These are phyloP conservation scores for Ptychoptera albimana DNA, from an alignment of 2,888 invertebrate genomes.

Conservation along the genomic window DNA sequence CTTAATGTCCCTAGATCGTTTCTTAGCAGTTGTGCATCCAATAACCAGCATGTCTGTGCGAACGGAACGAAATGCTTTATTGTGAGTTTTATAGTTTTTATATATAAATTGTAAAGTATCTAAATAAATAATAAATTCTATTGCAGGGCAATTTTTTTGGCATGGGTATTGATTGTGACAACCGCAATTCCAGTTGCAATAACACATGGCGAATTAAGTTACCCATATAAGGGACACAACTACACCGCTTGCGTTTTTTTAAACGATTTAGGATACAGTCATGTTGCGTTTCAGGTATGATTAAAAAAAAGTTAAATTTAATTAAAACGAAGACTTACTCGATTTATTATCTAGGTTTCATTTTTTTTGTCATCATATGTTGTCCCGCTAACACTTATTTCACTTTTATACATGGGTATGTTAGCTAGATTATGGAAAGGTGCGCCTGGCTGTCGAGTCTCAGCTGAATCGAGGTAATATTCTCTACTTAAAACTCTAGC, in stretches of 20 bases:
- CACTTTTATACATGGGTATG: constrained; percentile 79
- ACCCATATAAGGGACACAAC: constrained; percentile 43
- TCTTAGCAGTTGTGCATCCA: constrained; percentile 86
- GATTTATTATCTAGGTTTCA: constrained; percentile 41
- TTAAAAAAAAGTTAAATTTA: neutral
- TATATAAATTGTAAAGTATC: neutral
- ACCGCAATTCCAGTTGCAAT: constrained; percentile 63
- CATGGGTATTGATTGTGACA: constrained; percentile 67
- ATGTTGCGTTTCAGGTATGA: constrained; percentile 28
- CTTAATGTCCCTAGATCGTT: constrained; percentile 83
- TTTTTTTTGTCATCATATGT: constrained; percentile 82
- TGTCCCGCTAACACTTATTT: constrained; percentile 72
- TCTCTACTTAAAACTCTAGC: constrained; percentile 1
- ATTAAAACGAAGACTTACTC: neutral
- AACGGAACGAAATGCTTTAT: constrained; percentile 64
- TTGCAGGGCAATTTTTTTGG: constrained; percentile 49
- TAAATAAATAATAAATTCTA: constrained; percentile 8
- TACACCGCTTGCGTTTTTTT: constrained; percentile 55
- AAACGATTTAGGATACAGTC: constrained; percentile 41
- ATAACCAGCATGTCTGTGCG: constrained; percentile 74
- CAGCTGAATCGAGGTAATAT: constrained; percentile 45
- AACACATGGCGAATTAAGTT: constrained; percentile 58
- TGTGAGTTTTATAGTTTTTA: constrained; percentile 20
- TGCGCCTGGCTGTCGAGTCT: constrained; percentile 63
- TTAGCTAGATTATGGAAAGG: constrained; percentile 67